Base-by-base conservation (phyloP, 2,888 invertebrate species). In the Lydus trimaculatus region DNA sequence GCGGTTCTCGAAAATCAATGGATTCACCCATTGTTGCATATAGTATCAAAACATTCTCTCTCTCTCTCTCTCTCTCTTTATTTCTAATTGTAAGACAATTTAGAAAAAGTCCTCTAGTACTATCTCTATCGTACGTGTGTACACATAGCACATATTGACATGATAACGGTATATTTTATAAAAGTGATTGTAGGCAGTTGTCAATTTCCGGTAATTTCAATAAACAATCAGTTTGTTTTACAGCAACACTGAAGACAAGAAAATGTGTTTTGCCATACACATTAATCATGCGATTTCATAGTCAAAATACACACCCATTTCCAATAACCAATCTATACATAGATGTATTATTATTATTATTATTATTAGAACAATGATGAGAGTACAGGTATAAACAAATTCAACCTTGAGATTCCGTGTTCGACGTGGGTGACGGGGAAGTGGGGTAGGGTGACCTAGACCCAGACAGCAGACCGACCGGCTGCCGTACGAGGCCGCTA, bases 391-490 rank as follows among this genome's bases (percentile, higher is more conserved):
- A 81, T 83, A 83, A 83, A 83, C 83, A 83, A 83, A 83, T 81
- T 79, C 80, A 83, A 79, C 83, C 83, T 83, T 83, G 83, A 82
- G 81, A 82, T 83, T 81, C 82, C 81, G 80, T 79, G 76, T 72
- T n/a, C 74, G 78, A 28, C 15, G 79, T 77, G 77, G 78, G 73
- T 73, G 76, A 75, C 76, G 78, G 79, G 78, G 78, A 76, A 75
- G 80, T 77, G 79, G 79, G 78, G 78, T 76, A 81, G 78, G 82
- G 82, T 82, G 82, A 83, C 82, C 83, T 83, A 81, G 83, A 83
- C 83, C 83, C 82, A 83, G 83, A 82, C 83, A 80, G 70, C 71
- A 71, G 76, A 73, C 79, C 79, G 79, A 28, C 56, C 56, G 56
- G 52, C 52, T 52, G 80, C 80, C 80, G 80, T 79, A 77, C 79